Conservation (phyloP, 2,113 vertebrate species). For the Triplophysa dalaica region DNA sequence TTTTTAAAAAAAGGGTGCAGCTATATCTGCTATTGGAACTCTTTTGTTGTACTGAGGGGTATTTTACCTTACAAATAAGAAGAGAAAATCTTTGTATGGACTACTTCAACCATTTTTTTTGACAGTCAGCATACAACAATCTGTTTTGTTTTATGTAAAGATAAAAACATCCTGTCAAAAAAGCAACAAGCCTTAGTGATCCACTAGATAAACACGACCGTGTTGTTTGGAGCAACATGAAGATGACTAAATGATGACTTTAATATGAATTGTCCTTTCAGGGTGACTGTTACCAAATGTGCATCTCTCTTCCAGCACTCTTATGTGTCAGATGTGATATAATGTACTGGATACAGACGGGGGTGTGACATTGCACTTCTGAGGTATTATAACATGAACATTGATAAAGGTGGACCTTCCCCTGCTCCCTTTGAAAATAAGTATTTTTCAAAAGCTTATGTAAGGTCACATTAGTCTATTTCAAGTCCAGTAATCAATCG, state of each 20-base stretch:
- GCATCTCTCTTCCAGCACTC: not conserved
- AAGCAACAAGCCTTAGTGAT: not conserved
- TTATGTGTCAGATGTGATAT: not conserved
- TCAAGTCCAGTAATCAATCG: no score
- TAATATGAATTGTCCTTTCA: no score
- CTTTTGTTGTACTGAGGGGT: not conserved
- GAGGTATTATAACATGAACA: not conserved
- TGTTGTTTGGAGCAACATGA: no score
- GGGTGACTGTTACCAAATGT: not conserved
- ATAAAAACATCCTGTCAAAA: no score
- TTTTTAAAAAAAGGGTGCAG: not conserved
- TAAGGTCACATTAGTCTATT: conserved; percentile 19
- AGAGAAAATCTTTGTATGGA: conserved; percentile 8
- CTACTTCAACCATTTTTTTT: not conserved
- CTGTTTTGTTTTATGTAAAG: not conserved
- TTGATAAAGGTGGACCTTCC: not conserved
- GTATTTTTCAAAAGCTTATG: no score
- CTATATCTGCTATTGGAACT: not conserved
- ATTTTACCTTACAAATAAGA: no score
- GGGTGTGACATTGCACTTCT: not conserved
- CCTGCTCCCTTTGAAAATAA: conserved; percentile 1
- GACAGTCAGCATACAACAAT: not conserved
- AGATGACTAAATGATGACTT: no score
- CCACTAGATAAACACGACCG: no score
- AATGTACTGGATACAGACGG: not conserved